Percentiles rank a stretch among this genome's conserved stretches.
phyloP scores from a whole-genome alignment of 1,140 invertebrate genomes.

The Bemisia tabaci region DNA sequence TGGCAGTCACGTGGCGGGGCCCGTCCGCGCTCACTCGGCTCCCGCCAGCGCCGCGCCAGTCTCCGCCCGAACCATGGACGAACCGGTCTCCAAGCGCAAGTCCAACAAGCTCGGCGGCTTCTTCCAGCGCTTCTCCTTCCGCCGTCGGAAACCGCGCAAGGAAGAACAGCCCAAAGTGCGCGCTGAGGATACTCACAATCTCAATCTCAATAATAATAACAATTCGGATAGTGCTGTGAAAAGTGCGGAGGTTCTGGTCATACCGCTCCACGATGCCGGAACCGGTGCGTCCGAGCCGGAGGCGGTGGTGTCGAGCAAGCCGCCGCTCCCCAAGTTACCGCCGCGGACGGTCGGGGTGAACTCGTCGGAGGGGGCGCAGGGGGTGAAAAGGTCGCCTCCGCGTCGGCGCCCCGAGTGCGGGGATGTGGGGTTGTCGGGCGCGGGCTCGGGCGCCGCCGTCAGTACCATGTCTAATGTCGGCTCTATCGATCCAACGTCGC shows the following conservation, averaged over 20 bases:
- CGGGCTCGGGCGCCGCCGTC: conserved; percentile 28
- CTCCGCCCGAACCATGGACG: conserved; percentile 8
- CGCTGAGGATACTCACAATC: conserved; percentile 26
- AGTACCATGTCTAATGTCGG: conserved; percentile 11
- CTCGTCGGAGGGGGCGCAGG: conserved; percentile 14
- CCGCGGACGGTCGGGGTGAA: conserved; percentile 25
- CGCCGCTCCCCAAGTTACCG: conserved; percentile 33
- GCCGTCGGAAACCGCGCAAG: conserved; percentile 30
- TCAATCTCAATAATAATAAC: conserved; percentile 19
- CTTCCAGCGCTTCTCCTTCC: conserved; percentile 36
- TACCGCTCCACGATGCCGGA: conserved; percentile 34
- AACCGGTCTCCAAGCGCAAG: conserved; percentile 9
- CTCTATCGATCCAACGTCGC: conserved; percentile 20
- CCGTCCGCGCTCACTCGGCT: conserved; percentile 1
- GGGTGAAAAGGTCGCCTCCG: conserved; percentile 13
- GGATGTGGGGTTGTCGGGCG: conserved; percentile 25
- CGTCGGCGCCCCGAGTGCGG: conserved; percentile 15
- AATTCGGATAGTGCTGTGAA: background rate
- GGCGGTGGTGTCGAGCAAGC: conserved; percentile 34
- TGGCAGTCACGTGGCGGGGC: background rate
- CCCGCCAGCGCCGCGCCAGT: conserved; percentile 10
- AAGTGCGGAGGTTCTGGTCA: conserved; percentile 26
- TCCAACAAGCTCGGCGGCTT: conserved; percentile 33
- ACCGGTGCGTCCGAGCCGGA: conserved; percentile 29
- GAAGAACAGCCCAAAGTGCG: conserved; percentile 13